These are phyloP conservation scores for Cottoperca gobio DNA, from an alignment of 2,797 vertebrate species.

Conservation along the genomic window DNA sequence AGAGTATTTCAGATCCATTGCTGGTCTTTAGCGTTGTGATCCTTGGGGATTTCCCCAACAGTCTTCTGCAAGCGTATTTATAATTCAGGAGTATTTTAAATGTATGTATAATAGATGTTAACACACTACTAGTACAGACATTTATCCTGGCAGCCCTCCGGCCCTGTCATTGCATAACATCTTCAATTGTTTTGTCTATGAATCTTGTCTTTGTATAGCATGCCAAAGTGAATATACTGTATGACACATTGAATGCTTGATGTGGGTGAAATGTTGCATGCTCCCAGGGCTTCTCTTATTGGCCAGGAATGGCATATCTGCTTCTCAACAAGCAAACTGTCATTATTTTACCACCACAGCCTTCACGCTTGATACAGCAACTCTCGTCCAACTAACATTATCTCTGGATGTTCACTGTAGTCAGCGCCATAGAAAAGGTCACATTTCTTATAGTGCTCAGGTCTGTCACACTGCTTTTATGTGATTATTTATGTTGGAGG, in stretches of 20 bases:
- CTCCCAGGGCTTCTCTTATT: slow-evolving; percentile 2
- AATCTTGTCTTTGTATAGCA: slow-evolving; percentile 18
- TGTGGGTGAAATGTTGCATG: slow-evolving; percentile 12
- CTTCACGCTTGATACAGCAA: slow-evolving; percentile 13
- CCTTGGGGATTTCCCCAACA: slow-evolving; percentile 36
- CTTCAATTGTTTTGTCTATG: slow-evolving; percentile 33
- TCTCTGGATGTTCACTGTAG: slow-evolving; percentile 39
- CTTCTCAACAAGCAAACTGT: slow-evolving; percentile 25
- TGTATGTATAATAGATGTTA: slow-evolving; percentile 67
- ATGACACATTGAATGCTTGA: slow-evolving; percentile 14
- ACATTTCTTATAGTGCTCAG: slow-evolving; percentile 47
- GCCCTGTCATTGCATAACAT: slow-evolving; percentile 45
- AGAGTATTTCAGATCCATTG: slow-evolving; percentile 48
- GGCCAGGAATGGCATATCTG: slow-evolving; percentile 5
- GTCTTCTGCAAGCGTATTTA: slow-evolving; percentile 40
- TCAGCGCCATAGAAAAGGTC: slow-evolving; percentile 59
- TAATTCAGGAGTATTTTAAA: slow-evolving; percentile 58
- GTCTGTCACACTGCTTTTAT: slow-evolving; percentile 67
- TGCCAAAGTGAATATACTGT: slow-evolving; percentile 6
- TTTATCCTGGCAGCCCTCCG: slow-evolving; percentile 23
- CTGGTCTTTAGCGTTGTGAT: slow-evolving; percentile 26
- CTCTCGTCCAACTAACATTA: slow-evolving; percentile 28
- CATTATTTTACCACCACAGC: slow-evolving; percentile 1
- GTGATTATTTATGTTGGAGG: slow-evolving; percentile 63
- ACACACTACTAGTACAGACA: slow-evolving; percentile 27